Percentiles rank a stretch among this genome's conserved stretches.
Evolutionary conservation across 1,140 invertebrate genomes (phyloP).

Genomic region (Littorina saxatilis): DNA sequence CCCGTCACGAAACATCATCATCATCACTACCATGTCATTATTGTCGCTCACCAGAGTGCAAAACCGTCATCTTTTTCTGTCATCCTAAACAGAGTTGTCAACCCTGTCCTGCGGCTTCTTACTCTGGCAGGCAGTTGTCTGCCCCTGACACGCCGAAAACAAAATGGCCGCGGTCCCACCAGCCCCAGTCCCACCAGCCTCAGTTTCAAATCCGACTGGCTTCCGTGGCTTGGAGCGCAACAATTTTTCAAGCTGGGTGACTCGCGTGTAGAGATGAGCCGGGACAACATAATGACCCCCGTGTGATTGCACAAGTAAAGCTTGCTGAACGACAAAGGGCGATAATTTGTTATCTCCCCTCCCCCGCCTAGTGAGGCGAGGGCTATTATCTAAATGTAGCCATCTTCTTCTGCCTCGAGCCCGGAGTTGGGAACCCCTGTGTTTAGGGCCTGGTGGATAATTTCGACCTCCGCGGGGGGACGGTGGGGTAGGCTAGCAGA

Average conservation of each 20-base stretch:
- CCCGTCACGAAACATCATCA: too few species aligned
- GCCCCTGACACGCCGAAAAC: conserved; percentile 9
- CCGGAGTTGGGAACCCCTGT: background rate
- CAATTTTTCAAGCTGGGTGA: conserved; percentile 18
- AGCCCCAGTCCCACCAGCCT: background rate
- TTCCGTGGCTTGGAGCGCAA: conserved; percentile 22
- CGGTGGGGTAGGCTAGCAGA: too few species aligned
- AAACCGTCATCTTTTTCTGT: too few species aligned
- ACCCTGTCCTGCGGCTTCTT: too few species aligned
- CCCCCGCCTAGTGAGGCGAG: conserved; percentile 7
- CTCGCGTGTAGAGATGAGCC: conserved; percentile 15
- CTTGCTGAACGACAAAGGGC: conserved; percentile 33
- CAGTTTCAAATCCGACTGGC: background rate
- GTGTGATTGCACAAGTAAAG: conserved; percentile 30
- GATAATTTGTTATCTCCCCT: conserved; percentile 38
- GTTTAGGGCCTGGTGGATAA: background rate
- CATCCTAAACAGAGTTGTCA: too few species aligned
- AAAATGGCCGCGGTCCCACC: conserved; percentile 5
- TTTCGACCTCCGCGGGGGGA: background rate
- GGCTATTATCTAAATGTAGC: conserved; percentile 35
- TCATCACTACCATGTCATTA: too few species aligned
- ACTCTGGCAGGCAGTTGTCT: background rate
- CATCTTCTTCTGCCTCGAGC: conserved; percentile 6
- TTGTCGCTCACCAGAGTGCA: too few species aligned
- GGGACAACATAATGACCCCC: conserved; percentile 33